These are phyloP conservation scores for Aleiodes leptofemur DNA, from an alignment of 2,888 invertebrate genomes.

Conservation along the genomic window DNA sequence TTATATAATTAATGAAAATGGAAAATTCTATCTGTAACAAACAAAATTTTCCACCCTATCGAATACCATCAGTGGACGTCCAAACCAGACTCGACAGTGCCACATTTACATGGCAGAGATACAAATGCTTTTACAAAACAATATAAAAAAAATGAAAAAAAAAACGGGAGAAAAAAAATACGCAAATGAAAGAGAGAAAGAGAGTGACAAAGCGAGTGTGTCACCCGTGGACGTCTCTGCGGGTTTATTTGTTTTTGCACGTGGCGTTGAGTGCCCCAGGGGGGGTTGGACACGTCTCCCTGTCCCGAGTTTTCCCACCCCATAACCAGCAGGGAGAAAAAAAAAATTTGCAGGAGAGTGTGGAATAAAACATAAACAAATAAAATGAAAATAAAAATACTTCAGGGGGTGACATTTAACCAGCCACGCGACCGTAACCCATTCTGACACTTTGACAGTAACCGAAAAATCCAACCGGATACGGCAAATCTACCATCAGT, in stretches of 20 bases:
- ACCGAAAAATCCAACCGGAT: constrained; percentile 13
- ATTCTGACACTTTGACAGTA: constrained; percentile 37
- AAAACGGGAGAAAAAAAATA: too few species aligned
- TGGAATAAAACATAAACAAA: constrained; percentile 14
- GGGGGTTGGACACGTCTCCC: constrained; percentile 23
- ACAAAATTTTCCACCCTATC: too few species aligned
- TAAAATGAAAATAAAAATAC: constrained; percentile 20
- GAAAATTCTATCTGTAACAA: too few species aligned
- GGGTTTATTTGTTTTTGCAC: constrained; percentile 38
- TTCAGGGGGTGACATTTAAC: constrained; percentile 30
- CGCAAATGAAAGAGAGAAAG: not conserved
- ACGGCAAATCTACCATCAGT: not conserved
- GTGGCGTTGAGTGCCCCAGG: constrained; percentile 34
- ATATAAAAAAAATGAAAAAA: constrained; percentile 3
- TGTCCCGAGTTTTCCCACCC: constrained; percentile 9
- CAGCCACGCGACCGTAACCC: constrained; percentile 33
- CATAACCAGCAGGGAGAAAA: not conserved
- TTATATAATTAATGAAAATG: too few species aligned
- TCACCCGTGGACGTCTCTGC: constrained; percentile 28
- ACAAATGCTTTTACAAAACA: constrained; percentile 8
- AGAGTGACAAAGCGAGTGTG: constrained; percentile 25
- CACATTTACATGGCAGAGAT: constrained; percentile 16
- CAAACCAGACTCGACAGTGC: constrained; percentile 1
- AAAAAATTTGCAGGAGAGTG: not conserved
- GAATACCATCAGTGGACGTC: not conserved